Evolutionary conservation across 2,797 vertebrate genomes (phyloP), one percentile per base, ranked within the genome.

Genomic region (Diceros bicornis): DNA sequence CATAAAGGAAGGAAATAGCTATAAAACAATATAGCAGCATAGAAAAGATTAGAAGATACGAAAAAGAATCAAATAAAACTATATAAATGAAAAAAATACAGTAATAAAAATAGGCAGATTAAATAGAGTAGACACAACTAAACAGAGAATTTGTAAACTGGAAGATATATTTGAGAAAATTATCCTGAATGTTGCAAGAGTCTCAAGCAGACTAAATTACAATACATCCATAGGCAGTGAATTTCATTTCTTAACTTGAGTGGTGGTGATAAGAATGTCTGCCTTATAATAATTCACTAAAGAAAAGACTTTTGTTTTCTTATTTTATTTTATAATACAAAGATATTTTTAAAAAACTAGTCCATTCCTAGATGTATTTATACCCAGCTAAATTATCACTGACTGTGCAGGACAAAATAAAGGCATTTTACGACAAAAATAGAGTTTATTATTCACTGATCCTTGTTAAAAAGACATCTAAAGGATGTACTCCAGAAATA

Each of bases 241-340:
- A 69, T 55, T 66, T 47, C 69, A 71, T 79, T 82, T 75, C 41
- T 61, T 81, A 21, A 87, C 7, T 7, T 32, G 21, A 75, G 18
- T 27, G 34, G 34, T 79, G 34, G 44, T 85, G 69, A 27, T n/a
- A 81, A 74, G 20, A 34, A 8, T 44, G 6, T 75, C 71, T 93
- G 25, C 41, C 37, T 93, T 69, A 83, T 27, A 93, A 57, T 18
- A 89, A 87, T 68, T 82, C 8, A 37, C 55, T 71, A 77, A 64
- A 21, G 8, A 8, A 52, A 52, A 18, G n/a, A 69, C 7, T 59
- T 89, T n/a, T 34, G 18, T 14, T 78, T 23, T 25, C 78, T 17
- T 69, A 32, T 93, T 94, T 96, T 87, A 61, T 52, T 89, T 95
- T 37, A 85, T 9, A 84, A 79, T 50, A 79, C 84, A 84, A 92